Percentiles rank a stretch among this genome's conserved stretches.
Evolutionary conservation across 2,888 invertebrate species (phyloP).

Genomic region (Corbicula japonica): DNA sequence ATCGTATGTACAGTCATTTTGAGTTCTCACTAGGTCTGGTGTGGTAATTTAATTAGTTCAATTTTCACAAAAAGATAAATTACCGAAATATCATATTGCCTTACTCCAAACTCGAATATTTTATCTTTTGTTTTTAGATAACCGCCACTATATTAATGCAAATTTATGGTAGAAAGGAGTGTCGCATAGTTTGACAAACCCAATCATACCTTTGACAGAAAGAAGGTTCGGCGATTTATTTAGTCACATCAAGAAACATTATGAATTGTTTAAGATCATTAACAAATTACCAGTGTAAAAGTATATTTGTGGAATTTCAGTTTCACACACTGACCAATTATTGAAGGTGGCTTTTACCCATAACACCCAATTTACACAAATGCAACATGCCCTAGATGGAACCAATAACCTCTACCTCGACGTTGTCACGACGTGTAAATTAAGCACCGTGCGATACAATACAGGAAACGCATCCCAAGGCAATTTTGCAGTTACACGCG

Average conservation of each 20-base stretch:
- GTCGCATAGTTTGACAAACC: too few species aligned
- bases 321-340: background rate
- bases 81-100: too few species aligned
- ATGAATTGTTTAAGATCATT: too few species aligned
- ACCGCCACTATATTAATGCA: too few species aligned
- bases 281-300: background rate
- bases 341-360: slow-evolving; percentile 3
- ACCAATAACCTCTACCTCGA: background rate
- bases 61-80: too few species aligned
- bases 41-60: too few species aligned
- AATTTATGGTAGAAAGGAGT: too few species aligned
- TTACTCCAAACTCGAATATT: background rate
- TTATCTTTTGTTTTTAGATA: background rate
- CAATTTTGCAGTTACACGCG: slow-evolving; percentile 19
- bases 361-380: background rate
- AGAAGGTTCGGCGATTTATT: too few species aligned
- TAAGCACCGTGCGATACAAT: background rate
- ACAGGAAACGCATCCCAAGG: slow-evolving; percentile 14
- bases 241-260: too few species aligned
- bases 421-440: slow-evolving; percentile 6
- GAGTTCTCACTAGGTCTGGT: too few species aligned
- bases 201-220: too few species aligned
- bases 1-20: slow-evolving; percentile 1
- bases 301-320: slow-evolving; percentile 1
- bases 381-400: background rate